A percentile compares a stretch with the other conserved stretches of the same genome.
Conservation (phyloP, 1,140 invertebrate genomes). For the Glossosoma conforme region DNA sequence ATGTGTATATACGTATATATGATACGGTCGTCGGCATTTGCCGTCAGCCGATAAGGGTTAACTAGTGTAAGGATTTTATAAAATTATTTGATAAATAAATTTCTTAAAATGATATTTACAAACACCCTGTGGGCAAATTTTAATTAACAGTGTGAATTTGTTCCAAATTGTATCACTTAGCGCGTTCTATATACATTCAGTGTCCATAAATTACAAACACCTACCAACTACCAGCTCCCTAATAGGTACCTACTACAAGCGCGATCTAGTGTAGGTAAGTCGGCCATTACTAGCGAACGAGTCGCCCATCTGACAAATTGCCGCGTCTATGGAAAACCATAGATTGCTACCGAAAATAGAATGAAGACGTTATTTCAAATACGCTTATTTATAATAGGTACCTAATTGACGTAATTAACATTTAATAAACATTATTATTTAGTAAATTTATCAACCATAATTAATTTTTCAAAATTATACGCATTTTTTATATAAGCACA, state of each 20-base stretch:
- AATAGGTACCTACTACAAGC: not conserved
- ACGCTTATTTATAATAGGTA: no score
- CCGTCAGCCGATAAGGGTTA: not conserved
- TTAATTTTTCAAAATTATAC: no score
- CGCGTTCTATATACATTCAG: not conserved
- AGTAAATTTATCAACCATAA: no score
- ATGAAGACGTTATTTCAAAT: not conserved
- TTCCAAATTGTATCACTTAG: constrained; percentile 22
- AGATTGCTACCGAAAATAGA: not conserved
- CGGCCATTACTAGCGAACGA: not conserved
- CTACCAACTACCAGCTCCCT: no score
- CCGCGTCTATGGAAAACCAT: not conserved
- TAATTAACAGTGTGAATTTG: constrained; percentile 22
- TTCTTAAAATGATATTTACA: constrained; percentile 17
- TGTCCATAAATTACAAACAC: not conserved
- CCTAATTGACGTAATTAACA: no score
- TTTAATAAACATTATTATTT: no score
- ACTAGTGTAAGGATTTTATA: not conserved
- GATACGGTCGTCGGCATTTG: not conserved
- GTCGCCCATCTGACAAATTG: not conserved
- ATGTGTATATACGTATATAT: not conserved
- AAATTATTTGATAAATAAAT: constrained; percentile 1
- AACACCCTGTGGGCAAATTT: constrained; percentile 13
- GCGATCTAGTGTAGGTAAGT: not conserved
- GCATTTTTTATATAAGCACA: no score